phyloP scores from a whole-genome alignment of 1,140 invertebrate genomes.

The Zaprionus ghesquierei region DNA sequence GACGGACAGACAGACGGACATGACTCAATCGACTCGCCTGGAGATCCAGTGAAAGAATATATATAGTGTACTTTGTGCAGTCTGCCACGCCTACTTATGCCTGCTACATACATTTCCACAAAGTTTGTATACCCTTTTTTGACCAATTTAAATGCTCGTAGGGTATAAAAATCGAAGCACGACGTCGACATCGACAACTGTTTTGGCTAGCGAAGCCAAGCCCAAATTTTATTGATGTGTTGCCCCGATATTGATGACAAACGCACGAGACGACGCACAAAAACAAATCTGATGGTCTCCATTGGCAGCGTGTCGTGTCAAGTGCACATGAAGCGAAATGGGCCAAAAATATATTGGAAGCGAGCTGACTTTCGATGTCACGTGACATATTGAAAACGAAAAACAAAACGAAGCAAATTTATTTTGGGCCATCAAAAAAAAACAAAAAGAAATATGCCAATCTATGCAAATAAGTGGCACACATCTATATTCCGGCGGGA shows the following conservation, averaged over 20 bases:
- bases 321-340: slow-evolving; percentile 45
- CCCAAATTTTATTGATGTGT: slow-evolving; percentile 63
- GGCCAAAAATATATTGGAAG: slow-evolving; percentile 40
- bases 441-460: slow-evolving; percentile 29
- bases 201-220: slow-evolving; percentile 44
- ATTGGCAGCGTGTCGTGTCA: slow-evolving; percentile 44
- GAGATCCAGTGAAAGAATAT: no score
- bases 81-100: no score
- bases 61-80: no score
- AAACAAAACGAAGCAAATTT: slow-evolving; percentile 43
- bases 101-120: no score
- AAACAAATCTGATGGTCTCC: not conserved
- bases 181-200: slow-evolving; percentile 12
- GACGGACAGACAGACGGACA: no score
- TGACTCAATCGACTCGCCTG: no score
- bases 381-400: slow-evolving; percentile 58
- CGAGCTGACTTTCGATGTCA: slow-evolving; percentile 59
- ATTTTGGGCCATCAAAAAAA: slow-evolving; percentile 54
- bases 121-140: no score
- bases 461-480: slow-evolving; percentile 72
- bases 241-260: slow-evolving; percentile 58
- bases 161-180: no score
- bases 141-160: no score
- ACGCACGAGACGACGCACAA: not conserved
- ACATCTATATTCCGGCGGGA: slow-evolving; percentile 47